Evolutionary conservation across 2,888 invertebrate genomes (phyloP).

Genomic region (Agrotis ipsilon): DNA sequence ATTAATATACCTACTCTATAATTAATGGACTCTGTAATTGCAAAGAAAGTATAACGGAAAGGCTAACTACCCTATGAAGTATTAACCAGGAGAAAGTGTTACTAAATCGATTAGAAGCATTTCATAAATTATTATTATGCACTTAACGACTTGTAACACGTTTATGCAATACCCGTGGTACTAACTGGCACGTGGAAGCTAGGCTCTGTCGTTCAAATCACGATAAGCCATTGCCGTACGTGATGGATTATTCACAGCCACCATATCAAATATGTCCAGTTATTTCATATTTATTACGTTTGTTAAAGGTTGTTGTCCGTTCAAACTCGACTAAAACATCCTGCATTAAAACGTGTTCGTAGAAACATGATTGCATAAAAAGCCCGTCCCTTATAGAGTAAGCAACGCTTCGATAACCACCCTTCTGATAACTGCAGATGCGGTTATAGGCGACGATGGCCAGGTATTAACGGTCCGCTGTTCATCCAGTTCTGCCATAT

Average conservation of each 20-base stretch:
- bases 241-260: conserved; percentile 79
- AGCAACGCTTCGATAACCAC: conserved; percentile 64
- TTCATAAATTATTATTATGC: conserved; percentile 69
- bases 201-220: conserved; percentile 70
- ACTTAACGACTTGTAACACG: conserved; percentile 66
- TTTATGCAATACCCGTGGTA: conserved; percentile 74
- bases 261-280: conserved; percentile 48
- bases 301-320: conserved; percentile 53
- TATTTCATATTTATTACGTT: conserved; percentile 46
- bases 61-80: conserved; percentile 55
- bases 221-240: conserved; percentile 79
- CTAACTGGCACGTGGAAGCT: conserved; percentile 79
- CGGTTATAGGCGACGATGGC: conserved; percentile 49
- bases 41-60: conserved; percentile 58
- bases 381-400: conserved; percentile 56
- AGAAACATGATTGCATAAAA: conserved; percentile 55
- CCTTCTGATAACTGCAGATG: conserved; percentile 59
- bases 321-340: conserved; percentile 49
- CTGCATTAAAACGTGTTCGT: conserved; percentile 53
- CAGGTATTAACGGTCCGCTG: conserved; percentile 46
- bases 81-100: conserved; percentile 68
- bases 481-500: conserved; percentile 51
- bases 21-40: conserved; percentile 26
- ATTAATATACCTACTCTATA: conserved; percentile 33
- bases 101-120: conserved; percentile 65